Base-by-base conservation (phyloP, 2,113 vertebrate species). In the Spea bombifrons region DNA sequence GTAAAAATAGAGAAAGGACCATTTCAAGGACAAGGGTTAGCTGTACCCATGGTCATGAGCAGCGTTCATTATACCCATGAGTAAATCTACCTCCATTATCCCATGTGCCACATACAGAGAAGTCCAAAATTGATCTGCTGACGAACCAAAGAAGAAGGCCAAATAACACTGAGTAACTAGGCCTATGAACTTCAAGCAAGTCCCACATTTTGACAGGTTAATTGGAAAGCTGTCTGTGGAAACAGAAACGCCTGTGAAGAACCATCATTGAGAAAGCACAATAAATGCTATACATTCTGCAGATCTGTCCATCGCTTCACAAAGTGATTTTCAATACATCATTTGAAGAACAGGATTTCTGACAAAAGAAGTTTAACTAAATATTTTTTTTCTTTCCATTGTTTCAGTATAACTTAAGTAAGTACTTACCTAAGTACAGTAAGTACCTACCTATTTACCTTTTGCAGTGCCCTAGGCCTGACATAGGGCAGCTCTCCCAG, bases 201-300 rank as follows among this genome's bases (percentile, higher is more conserved):
- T 59, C 10, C 55, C 55, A 59, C 12, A 59, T 59, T 59, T 59
- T 59, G 55, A 59, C 55, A 59, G 55, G 55, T 59, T 59, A 59
- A 59, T 59, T 59, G 55, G 55, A 59, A 59, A 13, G 2, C 55
- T 59, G 55, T 59, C 55, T 59, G 5, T 13, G 15, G 2, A 13
- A 13, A 59, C 55, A 59, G 55, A 13, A 13, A 59, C 30, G 30
- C 2, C 30, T 59, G 15, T 59, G 55, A 59, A 12, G 55, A 59
- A 59, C 55, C 55, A 59, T 59, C 15, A 59, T 59, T 59, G 55
- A 13, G 15, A 59, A 13, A 59, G 55, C 55, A 59, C 15, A 59
- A 59, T 59, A 59, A 59, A 59, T 59, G 55, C 55, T 59, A 59
- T 59, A 59, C 55, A 59, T 59, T 59, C 55, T 59, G 55, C 55